Percentiles rank a stretch among this genome's conserved stretches.
Conservation (phyloP, 2,113 vertebrate genomes). For the Ursus arctos region DNA sequence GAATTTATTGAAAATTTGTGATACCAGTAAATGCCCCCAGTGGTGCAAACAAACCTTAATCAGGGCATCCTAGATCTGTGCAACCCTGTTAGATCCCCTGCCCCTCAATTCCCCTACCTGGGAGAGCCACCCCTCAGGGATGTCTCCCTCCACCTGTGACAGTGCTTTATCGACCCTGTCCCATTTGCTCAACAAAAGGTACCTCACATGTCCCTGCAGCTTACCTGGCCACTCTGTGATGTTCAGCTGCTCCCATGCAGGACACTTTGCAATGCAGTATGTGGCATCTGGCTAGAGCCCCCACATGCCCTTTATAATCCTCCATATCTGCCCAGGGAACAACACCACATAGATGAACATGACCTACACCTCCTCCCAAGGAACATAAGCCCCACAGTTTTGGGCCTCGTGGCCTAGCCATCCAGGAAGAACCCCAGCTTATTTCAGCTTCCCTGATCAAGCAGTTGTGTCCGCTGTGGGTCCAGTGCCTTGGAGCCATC, state of each 20-base stretch:
- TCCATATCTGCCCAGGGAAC: neutral
- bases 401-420: neutral
- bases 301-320: neutral
- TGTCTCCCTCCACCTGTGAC: neutral
- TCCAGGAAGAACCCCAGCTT: neutral
- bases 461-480: neutral
- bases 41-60: neutral
- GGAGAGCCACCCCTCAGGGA: neutral
- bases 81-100: neutral
- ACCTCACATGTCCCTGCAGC: neutral
- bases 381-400: neutral
- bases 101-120: neutral
- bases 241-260: neutral
- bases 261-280: neutral
- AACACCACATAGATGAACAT: neutral
- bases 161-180: neutral
- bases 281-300: neutral
- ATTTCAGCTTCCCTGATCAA: neutral
- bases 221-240: neutral
- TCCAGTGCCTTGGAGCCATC: neutral
- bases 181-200: neutral
- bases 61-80: neutral
- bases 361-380: neutral
- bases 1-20: neutral
- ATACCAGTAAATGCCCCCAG: neutral